Percentiles rank a stretch among this genome's conserved stretches.
Evolutionary conservation across 2,888 invertebrate genomes (phyloP).

Genomic region (Drosophila kanekoi): DNA sequence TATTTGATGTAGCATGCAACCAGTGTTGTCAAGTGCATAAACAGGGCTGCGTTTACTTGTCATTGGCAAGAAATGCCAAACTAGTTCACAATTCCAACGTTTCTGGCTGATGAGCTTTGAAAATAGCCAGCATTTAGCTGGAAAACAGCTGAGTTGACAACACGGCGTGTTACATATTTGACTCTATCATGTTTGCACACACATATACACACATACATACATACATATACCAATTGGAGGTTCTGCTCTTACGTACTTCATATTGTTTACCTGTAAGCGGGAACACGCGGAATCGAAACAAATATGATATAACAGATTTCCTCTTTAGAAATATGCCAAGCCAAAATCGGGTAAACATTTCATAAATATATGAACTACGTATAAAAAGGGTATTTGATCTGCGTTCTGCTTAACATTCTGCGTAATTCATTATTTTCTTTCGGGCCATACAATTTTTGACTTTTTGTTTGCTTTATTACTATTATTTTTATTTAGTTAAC

Average conservation of each 20-base stretch:
- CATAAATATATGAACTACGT: not conserved
- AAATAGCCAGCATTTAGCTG: too few relatives aligned
- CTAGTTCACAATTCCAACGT: too few relatives aligned
- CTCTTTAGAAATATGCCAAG: not conserved
- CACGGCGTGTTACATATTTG: too few relatives aligned
- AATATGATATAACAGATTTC: not conserved
- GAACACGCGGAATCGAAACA: not conserved
- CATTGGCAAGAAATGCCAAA: too few relatives aligned
- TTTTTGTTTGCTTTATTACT: conserved; percentile 10
- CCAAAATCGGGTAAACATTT: not conserved
- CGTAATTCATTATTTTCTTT: not conserved
- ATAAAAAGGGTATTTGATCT: not conserved
- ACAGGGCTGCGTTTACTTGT: not conserved
- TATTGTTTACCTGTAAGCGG: not conserved
- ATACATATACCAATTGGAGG: too few relatives aligned
- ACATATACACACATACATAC: not conserved
- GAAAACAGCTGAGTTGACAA: too few relatives aligned
- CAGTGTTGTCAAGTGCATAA: not conserved
- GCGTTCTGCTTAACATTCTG: not conserved
- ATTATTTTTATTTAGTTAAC: conserved; percentile 21
- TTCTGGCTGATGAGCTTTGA: too few relatives aligned
- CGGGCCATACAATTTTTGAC: not conserved
- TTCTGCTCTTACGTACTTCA: too few relatives aligned
- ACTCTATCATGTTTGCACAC: too few relatives aligned
- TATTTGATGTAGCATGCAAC: not conserved